Conservation (phyloP, 2,113 vertebrate species). For the Prietella phreatophila region DNA sequence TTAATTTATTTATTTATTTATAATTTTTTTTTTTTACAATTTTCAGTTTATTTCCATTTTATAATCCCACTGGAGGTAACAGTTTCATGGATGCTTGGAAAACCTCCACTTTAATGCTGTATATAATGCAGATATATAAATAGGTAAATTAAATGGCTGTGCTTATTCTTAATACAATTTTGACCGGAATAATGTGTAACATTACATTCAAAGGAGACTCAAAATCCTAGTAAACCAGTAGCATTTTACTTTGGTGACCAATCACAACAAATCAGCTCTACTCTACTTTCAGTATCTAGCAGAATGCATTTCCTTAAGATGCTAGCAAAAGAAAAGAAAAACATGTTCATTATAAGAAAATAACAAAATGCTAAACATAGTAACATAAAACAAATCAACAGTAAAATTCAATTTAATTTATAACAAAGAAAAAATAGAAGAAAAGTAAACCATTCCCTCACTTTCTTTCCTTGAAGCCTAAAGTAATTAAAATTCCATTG, state of each 20-base stretch:
- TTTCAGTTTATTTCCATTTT: slow-evolving; percentile 41
- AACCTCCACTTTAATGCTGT: not conserved
- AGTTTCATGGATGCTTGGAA: slow-evolving; percentile 20
- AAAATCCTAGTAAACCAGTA: not conserved
- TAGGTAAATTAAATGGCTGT: not conserved
- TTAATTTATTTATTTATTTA: slow-evolving; percentile 14
- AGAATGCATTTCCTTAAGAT: not conserved
- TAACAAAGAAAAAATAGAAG: not conserved
- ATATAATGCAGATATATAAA: not conserved
- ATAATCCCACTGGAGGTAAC: slow-evolving; percentile 55
- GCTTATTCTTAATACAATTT: not conserved
- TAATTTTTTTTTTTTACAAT: slow-evolving; percentile 17
- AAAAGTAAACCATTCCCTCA: slow-evolving; percentile 2
- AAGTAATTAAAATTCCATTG: slow-evolving; percentile 74
- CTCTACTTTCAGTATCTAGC: not conserved
- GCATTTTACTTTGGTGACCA: not conserved
- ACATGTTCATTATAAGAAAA: not conserved
- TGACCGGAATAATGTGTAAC: not conserved
- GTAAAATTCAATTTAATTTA: not conserved
- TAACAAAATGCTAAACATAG: not conserved
- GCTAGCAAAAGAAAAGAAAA: not conserved
- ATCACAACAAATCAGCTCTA: not conserved
- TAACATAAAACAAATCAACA: not conserved
- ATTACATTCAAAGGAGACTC: not conserved
- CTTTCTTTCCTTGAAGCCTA: slow-evolving; percentile 1